Evolutionary conservation across 2,113 vertebrate genomes (phyloP).

Genomic region (Tinamus guttatus): DNA sequence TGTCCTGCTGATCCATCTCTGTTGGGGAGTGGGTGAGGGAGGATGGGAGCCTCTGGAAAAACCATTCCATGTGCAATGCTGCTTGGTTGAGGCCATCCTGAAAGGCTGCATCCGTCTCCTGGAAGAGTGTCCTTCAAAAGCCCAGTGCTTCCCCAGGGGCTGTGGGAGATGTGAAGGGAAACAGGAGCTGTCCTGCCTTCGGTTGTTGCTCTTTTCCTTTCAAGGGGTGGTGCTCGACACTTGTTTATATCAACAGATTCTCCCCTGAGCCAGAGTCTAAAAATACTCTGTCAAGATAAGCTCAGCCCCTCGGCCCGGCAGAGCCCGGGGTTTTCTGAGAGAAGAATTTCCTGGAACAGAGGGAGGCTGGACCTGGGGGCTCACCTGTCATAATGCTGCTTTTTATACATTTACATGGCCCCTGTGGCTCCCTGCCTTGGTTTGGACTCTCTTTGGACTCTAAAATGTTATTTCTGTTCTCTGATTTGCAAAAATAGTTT

Average conservation of each 20-base stretch:
- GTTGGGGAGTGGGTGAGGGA: not conserved
- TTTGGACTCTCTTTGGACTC: too few species aligned
- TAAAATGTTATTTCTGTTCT: too few species aligned
- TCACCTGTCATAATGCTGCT: too few species aligned
- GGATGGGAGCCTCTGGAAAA: not conserved
- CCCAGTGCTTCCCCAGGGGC: not conserved
- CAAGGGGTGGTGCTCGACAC: not conserved
- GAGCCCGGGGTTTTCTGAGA: not conserved
- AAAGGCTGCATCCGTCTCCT: not conserved
- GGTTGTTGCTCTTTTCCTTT: not conserved
- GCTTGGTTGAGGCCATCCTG: not conserved
- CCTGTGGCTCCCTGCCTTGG: too few species aligned
- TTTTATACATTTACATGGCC: too few species aligned
- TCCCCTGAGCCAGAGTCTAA: conserved; percentile 1
- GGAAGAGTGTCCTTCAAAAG: not conserved
- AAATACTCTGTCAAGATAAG: not conserved
- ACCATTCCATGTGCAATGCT: rapidly evolving
- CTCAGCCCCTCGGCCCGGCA: not conserved
- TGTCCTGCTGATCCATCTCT: not conserved
- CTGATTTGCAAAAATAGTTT: too few species aligned
- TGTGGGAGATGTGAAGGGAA: not conserved
- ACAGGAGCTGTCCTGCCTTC: not conserved
- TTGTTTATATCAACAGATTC: not conserved
- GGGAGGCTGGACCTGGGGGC: too few species aligned
- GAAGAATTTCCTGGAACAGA: not conserved